Evolutionary conservation across 1,140 invertebrate species (phyloP).

Genomic region (Idris sp.): DNA sequence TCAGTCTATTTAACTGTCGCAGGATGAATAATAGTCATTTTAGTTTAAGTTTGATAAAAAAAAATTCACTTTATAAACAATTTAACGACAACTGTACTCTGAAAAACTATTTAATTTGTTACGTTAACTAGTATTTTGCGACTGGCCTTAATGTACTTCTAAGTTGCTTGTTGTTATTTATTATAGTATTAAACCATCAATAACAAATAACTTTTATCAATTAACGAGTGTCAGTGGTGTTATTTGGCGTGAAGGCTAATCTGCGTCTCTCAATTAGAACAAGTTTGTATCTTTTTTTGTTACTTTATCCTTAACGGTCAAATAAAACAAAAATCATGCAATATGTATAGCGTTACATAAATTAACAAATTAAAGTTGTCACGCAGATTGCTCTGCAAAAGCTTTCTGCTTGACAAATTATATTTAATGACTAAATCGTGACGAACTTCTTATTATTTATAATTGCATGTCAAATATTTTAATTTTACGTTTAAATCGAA

Average conservation of each 20-base stretch:
- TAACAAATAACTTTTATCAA: constrained; percentile 24
- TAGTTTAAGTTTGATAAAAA: constrained; percentile 26
- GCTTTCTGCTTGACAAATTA: constrained; percentile 4
- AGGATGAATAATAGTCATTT: constrained; percentile 43
- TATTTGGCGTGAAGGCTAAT: constrained; percentile 14
- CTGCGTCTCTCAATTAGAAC: too few relatives aligned
- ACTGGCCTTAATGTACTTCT: constrained; percentile 40
- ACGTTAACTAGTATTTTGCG: constrained; percentile 22
- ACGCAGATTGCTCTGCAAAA: constrained; percentile 9
- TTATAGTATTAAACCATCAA: constrained; percentile 9
- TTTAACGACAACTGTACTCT: too few relatives aligned
- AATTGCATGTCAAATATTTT: constrained; percentile 16
- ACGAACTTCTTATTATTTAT: constrained; percentile 26
- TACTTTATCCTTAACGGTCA: too few relatives aligned
- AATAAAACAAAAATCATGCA: too few relatives aligned
- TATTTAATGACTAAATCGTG: constrained; percentile 5
- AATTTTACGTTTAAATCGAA: constrained; percentile 10
- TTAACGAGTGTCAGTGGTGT: constrained; percentile 2
- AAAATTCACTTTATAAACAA: too few relatives aligned
- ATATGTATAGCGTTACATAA: constrained; percentile 7
- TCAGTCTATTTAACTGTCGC: constrained; percentile 23
- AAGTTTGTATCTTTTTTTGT: too few relatives aligned
- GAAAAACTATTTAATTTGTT: constrained; percentile 12
- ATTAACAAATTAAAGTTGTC: constrained; percentile 14
- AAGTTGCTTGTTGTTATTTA: constrained; percentile 27